Conservation (phyloP, 2,797 vertebrate species). For the Micropoecilia bifurca region DNA sequence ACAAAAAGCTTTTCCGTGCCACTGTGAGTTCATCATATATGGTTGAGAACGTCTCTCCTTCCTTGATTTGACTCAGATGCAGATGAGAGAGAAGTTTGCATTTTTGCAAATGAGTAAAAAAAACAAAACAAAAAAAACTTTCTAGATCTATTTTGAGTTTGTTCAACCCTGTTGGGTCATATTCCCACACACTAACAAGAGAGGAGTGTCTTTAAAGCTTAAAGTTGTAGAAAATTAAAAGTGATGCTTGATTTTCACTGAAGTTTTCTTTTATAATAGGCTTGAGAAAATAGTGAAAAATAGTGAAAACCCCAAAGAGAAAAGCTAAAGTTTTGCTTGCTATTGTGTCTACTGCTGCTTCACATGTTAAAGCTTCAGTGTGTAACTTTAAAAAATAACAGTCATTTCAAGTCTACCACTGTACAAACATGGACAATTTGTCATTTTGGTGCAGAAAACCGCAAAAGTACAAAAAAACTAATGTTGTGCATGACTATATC, state of each 20-base stretch:
- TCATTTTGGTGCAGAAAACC: no score
- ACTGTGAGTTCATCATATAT: background rate
- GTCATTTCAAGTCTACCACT: no score
- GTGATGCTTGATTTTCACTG: background rate
- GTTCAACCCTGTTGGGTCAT: background rate
- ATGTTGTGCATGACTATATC: background rate
- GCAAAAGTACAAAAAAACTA: no score
- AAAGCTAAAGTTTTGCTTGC: background rate
- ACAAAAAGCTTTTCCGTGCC: slow-evolving; percentile 2
- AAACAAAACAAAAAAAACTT: no score
- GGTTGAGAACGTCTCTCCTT: slow-evolving; percentile 3
- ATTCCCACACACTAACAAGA: background rate
- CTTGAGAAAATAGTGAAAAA: background rate
- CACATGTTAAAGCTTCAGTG: background rate
- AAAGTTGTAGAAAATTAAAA: background rate
- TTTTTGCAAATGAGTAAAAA: background rate
- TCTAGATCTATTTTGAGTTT: background rate
- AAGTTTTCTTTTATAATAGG: background rate
- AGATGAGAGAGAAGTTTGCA: background rate
- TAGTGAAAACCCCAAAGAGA: background rate
- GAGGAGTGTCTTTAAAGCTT: no score
- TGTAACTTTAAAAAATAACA: no score
- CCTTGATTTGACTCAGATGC: slow-evolving; percentile 8
- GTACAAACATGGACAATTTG: no score
- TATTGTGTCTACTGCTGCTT: background rate